These are phyloP conservation scores for Diabrotica balteata DNA, from an alignment of 2,888 invertebrate species.

Conservation along the genomic window DNA sequence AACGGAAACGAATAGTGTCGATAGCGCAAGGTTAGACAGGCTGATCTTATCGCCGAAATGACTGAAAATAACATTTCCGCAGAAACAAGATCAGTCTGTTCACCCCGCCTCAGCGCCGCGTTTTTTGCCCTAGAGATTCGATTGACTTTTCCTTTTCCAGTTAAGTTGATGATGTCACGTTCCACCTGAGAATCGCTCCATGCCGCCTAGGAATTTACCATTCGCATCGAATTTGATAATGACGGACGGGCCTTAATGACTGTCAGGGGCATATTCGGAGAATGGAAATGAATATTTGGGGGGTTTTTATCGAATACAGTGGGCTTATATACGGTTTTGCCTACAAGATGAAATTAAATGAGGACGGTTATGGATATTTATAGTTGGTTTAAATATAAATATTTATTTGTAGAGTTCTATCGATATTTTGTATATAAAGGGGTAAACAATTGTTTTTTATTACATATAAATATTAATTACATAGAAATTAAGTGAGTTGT, in stretches of 20 bases:
- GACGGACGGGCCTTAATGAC: slow-evolving; percentile 8
- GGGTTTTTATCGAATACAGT: neutral
- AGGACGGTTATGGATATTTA: too few relatives aligned
- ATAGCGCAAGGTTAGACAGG: slow-evolving; percentile 56
- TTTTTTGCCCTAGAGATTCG: slow-evolving; percentile 11
- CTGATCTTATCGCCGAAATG: slow-evolving; percentile 64
- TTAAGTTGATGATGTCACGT: slow-evolving; percentile 35
- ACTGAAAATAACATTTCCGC: slow-evolving; percentile 59
- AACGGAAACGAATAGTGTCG: neutral
- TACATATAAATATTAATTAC: too few relatives aligned
- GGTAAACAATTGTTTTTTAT: too few relatives aligned
- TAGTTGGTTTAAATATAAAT: too few relatives aligned
- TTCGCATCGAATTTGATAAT: slow-evolving; percentile 18
- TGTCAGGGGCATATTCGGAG: neutral
- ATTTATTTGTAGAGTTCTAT: too few relatives aligned
- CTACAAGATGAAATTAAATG: too few relatives aligned
- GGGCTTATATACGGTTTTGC: too few relatives aligned
- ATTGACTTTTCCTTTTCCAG: slow-evolving; percentile 34
- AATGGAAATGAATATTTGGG: neutral
- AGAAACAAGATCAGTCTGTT: slow-evolving; percentile 61
- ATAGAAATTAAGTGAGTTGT: too few relatives aligned
- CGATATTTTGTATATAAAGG: too few relatives aligned
- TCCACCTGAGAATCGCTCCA: slow-evolving; percentile 32
- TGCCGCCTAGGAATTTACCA: slow-evolving; percentile 16
- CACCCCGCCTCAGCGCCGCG: slow-evolving; percentile 49